Evolutionary conservation across 2,888 invertebrate genomes (phyloP), one percentile per base, ranked within the genome.

Genomic region (Bruchidius siliquastri): DNA sequence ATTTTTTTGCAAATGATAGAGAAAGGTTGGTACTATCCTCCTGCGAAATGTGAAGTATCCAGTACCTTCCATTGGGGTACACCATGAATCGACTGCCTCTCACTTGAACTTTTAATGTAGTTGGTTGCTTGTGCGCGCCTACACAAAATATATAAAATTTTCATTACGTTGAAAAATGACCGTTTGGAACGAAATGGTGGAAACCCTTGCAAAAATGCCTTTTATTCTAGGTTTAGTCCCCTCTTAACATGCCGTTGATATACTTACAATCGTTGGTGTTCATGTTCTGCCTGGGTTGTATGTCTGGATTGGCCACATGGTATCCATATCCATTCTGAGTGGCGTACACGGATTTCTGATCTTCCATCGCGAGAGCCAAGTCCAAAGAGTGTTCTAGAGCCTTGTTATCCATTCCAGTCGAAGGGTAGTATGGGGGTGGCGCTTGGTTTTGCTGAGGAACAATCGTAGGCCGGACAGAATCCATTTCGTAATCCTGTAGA

Each of bases 321-420:
- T 96, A 96, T 70, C 94, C 94, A 83, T 96, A 96, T 22, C 95
- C 95, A 75, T 94, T 93, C 82, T 95, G 95, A 22, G 93, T 92
- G 8, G 93, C 93, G 85, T 95, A 95, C 72, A 95, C 93, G 74
- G 92, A 94, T 87, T 96, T 96, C 8, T 95, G 93, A 83, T 96
- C 96, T 82, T 96, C 96, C 87, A 95, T 90, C 10, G 93, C 92
- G 74, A 95, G 85, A 0, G 94, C 94, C 80, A 95, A 89, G 83
- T 96, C 96, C 90, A 96, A 91, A 10, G 95, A 95, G 86, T 95
- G 94, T 86, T 96, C 96, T 69, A 96, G 87, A 30, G 96, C 96
- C 87, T 96, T 96, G 86, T 96, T 96, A 87, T 96, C 96, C 90
- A 95, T 91, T 0, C 95, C 95, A 70, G 93, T 91, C 18, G 92